phyloP scores from a whole-genome alignment of 2,888 invertebrate species.

The Mayetiola destructor region DNA sequence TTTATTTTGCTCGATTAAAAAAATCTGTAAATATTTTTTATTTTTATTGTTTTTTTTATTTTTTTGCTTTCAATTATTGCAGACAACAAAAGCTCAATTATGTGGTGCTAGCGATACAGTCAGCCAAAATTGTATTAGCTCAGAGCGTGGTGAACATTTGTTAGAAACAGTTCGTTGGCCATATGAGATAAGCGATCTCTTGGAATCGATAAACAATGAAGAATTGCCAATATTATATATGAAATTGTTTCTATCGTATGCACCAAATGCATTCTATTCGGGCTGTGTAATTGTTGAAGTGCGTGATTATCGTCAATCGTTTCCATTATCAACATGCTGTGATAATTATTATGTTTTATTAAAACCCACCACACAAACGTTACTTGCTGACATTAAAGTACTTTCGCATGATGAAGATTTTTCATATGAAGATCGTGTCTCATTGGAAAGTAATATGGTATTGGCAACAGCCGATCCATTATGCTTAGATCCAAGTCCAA shows the following conservation, averaged over 20 bases:
- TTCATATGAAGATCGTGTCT: slow-evolving; percentile 29
- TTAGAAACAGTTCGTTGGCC: slow-evolving; percentile 69
- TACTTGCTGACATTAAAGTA: slow-evolving; percentile 36
- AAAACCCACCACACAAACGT: slow-evolving; percentile 57
- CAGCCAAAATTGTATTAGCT: slow-evolving; percentile 14
- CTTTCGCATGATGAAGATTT: slow-evolving; percentile 29
- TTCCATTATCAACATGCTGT: slow-evolving; percentile 57
- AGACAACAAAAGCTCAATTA: slow-evolving; percentile 29
- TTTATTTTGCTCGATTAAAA: not conserved
- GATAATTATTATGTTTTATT: slow-evolving; percentile 77
- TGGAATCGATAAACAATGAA: slow-evolving; percentile 80
- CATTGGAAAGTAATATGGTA: slow-evolving; percentile 64
- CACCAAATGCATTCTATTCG: slow-evolving; percentile 76
- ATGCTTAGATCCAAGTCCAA: slow-evolving; percentile 77
- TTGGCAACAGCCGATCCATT: slow-evolving; percentile 74
- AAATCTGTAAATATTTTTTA: not conserved
- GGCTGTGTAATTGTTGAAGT: slow-evolving; percentile 87
- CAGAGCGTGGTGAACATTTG: slow-evolving; percentile 43
- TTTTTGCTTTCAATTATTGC: not conserved
- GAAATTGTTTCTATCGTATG: slow-evolving; percentile 67
- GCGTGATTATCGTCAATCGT: slow-evolving; percentile 72
- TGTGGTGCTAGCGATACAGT: slow-evolving; percentile 3
- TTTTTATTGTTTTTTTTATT: not conserved
- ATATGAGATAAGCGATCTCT: slow-evolving; percentile 76
- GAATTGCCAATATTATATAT: slow-evolving; percentile 76